Conservation (phyloP, 2,797 vertebrate species). For the Mallotus villosus region DNA sequence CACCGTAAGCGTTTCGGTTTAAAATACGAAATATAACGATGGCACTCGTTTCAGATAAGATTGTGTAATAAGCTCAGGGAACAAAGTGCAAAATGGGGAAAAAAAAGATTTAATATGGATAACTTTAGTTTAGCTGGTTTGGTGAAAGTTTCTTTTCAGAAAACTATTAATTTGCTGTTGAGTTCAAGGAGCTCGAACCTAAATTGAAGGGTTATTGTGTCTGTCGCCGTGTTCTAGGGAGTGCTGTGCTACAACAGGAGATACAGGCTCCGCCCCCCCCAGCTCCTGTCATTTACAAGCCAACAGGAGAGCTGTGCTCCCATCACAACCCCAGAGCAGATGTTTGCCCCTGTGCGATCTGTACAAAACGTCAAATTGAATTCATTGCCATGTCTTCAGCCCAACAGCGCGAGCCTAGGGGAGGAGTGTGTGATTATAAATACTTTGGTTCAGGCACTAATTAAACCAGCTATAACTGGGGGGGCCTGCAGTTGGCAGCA, state of each 20-base stretch:
- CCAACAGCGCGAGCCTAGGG: conserved; percentile 57
- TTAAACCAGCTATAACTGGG: conserved; percentile 68
- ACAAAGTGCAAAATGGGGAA: too few relatives aligned
- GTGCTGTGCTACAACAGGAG: conserved; percentile 24
- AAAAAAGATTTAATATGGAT: too few relatives aligned
- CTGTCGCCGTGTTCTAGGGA: conserved; percentile 25
- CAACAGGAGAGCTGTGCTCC: conserved; percentile 66
- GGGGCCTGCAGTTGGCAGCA: conserved; percentile 60
- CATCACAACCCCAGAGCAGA: conserved; percentile 72
- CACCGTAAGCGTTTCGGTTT: conserved; percentile 33
- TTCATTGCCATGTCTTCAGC: conserved; percentile 63
- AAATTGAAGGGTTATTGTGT: conserved; percentile 2
- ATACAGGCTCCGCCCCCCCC: conserved; percentile 28
- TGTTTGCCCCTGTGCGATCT: conserved; percentile 75
- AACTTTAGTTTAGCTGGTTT: neutral
- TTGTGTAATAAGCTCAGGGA: neutral
- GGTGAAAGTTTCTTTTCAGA: neutral
- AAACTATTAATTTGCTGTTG: neutral
- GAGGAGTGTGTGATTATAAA: conserved; percentile 66
- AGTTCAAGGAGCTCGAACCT: neutral
- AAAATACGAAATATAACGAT: conserved; percentile 33
- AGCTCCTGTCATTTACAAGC: conserved; percentile 72
- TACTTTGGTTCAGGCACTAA: conserved; percentile 70
- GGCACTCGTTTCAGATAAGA: neutral
- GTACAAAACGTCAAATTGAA: conserved; percentile 70